Evolutionary conservation across 2,797 vertebrate species (phyloP).

Genomic region (Chiloscyllium punctatum): DNA sequence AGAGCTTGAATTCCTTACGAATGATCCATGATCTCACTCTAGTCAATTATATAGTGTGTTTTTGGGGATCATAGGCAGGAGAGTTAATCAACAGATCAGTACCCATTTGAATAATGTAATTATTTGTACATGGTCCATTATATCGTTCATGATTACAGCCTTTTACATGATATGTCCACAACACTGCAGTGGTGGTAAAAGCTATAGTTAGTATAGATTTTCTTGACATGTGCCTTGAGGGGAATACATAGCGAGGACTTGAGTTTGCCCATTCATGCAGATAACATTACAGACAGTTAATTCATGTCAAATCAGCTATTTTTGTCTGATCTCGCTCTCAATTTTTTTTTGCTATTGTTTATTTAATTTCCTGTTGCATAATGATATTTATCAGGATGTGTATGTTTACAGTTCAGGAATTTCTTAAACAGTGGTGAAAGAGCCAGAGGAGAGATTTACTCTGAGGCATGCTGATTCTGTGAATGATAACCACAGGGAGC

Average conservation of each 20-base stretch:
- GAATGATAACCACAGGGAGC: not conserved
- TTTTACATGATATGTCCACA: not conserved
- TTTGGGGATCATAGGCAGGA: not conserved
- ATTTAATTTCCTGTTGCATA: not conserved
- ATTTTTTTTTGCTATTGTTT: not conserved
- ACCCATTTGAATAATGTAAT: not conserved
- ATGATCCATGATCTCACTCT: not conserved
- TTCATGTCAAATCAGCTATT: slow-evolving; percentile 10
- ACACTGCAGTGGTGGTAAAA: not conserved
- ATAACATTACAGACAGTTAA: not conserved
- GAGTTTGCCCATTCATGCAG: slow-evolving; percentile 6
- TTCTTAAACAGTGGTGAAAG: not conserved
- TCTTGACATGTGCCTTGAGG: slow-evolving; percentile 14
- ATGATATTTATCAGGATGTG: not conserved
- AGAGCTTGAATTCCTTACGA: not conserved
- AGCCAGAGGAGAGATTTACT: not conserved
- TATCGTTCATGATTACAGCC: not conserved
- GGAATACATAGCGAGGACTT: not conserved
- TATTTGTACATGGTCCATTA: not conserved
- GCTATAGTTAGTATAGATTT: slow-evolving; percentile 5
- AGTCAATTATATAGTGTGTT: not conserved
- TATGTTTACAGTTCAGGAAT: not conserved
- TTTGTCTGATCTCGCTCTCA: not conserved
- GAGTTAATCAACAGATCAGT: not conserved
- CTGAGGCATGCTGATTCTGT: not conserved